Conservation (phyloP, 2,888 invertebrate species). For the Chromoteleia sp. region DNA sequence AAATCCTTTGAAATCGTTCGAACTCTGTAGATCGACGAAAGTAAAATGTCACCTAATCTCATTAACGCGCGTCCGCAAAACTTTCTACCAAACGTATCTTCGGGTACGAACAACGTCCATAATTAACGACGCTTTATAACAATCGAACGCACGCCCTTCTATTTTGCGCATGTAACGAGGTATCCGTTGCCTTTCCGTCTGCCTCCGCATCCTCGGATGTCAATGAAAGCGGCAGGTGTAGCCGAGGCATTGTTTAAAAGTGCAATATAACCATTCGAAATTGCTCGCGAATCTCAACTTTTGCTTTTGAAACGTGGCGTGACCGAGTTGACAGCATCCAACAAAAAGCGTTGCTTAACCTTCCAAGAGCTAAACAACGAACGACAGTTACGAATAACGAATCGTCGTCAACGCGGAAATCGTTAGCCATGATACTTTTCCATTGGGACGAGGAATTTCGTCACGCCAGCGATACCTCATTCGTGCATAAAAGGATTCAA, state of each 20-base stretch:
- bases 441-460: slow-evolving; percentile 41
- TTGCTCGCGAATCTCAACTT: slow-evolving; percentile 73
- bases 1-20: no score
- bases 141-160: slow-evolving; percentile 45
- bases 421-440: slow-evolving; percentile 59
- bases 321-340: slow-evolving; percentile 56
- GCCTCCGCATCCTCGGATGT: slow-evolving; percentile 59
- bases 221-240: slow-evolving; percentile 72
- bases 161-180: slow-evolving; percentile 56
- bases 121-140: slow-evolving; percentile 48
- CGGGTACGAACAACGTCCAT: slow-evolving; percentile 19
- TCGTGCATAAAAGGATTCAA: slow-evolving; percentile 53
- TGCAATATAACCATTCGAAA: slow-evolving; percentile 76
- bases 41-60: neutral
- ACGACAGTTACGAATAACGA: slow-evolving; percentile 43
- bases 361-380: slow-evolving; percentile 39
- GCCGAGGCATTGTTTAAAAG: slow-evolving; percentile 72
- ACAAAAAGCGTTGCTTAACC: slow-evolving; percentile 50
- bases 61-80: neutral
- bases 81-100: slow-evolving; percentile 7
- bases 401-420: slow-evolving; percentile 59
- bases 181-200: slow-evolving; percentile 46
- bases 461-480: slow-evolving; percentile 62
- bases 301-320: slow-evolving; percentile 56
- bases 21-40: no score